Conservation (phyloP, 2,113 vertebrate genomes). For the Myotis lucifugus region DNA sequence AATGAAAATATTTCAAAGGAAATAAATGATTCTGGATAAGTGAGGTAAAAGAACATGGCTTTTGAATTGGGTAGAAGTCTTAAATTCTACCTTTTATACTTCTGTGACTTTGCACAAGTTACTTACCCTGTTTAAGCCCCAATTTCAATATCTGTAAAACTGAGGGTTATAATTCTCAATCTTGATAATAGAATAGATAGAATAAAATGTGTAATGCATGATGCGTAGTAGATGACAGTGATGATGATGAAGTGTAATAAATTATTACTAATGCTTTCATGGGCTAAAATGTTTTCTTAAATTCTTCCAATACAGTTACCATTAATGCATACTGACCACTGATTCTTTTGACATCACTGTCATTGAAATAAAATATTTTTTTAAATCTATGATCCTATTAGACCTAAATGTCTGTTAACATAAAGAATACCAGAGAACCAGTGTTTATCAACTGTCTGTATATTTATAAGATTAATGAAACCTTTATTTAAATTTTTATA, state of each 20-base stretch:
- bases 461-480: conserved; percentile 8
- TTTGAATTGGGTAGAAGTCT: background rate
- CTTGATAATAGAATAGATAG: background rate
- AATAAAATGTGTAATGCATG: background rate
- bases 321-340: background rate
- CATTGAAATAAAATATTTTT: background rate
- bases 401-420: background rate
- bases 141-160: conserved; percentile 2
- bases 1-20: conserved; percentile 30
- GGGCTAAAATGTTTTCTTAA: background rate
- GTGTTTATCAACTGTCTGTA: background rate
- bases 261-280: background rate
- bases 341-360: background rate
- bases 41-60: background rate
- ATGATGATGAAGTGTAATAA: background rate
- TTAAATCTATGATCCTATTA: background rate
- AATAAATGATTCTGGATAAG: background rate
- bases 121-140: background rate
- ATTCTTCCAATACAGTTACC: background rate
- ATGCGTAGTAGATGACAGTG: background rate
- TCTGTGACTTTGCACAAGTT: background rate
- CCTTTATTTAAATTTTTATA: background rate
- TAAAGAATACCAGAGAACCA: background rate
- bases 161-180: background rate
- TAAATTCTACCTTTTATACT: background rate